Evolutionary conservation across 2,888 invertebrate genomes (phyloP).

Genomic region (Mythimna vitellina): DNA sequence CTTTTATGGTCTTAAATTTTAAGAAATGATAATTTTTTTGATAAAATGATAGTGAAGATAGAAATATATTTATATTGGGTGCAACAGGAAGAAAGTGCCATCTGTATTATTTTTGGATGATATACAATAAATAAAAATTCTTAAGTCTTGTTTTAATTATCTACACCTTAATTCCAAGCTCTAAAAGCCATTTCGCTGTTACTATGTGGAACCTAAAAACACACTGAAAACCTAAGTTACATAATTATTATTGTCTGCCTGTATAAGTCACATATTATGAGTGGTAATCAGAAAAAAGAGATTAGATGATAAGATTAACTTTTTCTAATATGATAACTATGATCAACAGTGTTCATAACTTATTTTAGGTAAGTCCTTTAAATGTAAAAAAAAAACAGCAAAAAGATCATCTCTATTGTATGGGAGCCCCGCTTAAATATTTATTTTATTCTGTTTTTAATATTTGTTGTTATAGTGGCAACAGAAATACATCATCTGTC

Average conservation of each 20-base stretch:
- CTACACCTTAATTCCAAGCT: neutral
- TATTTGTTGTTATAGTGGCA: no score
- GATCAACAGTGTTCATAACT: neutral
- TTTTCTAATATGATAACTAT: no score
- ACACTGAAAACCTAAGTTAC: no score
- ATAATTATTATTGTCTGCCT: no score
- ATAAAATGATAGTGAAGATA: slow-evolving; percentile 20
- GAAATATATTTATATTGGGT: slow-evolving; percentile 53
- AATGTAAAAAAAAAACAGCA: no score
- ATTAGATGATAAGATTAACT: no score
- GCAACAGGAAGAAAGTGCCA: slow-evolving; percentile 58
- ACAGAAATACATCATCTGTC: no score
- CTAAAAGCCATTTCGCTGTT: neutral
- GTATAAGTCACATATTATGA: neutral
- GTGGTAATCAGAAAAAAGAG: neutral
- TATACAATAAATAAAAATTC: slow-evolving; percentile 52
- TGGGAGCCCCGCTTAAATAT: no score
- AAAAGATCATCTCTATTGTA: no score
- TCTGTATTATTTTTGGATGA: slow-evolving; percentile 60
- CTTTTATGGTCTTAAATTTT: slow-evolving; percentile 39
- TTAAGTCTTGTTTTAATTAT: slow-evolving; percentile 27
- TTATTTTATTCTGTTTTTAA: no score
- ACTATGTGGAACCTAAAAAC: neutral
- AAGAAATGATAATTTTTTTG: slow-evolving; percentile 13
- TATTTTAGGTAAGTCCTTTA: no score